Percentiles rank a stretch among this genome's conserved stretches.
Evolutionary conservation across 2,113 vertebrate genomes (phyloP).

Genomic region (Murina feae): DNA sequence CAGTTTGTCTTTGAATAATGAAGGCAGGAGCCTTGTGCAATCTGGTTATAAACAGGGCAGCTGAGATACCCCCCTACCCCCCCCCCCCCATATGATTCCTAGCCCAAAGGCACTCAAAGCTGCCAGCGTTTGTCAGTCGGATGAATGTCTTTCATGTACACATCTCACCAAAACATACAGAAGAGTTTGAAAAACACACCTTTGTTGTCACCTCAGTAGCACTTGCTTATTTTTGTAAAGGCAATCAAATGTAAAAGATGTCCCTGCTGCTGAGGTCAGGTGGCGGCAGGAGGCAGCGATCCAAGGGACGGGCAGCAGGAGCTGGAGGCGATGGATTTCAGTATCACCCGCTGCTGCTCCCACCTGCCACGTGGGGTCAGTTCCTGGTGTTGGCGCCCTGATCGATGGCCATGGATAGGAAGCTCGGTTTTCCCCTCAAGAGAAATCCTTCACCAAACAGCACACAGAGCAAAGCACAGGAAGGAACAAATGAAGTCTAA

Average conservation of each 20-base stretch:
- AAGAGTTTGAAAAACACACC: constrained; percentile 40
- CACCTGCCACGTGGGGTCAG: constrained; percentile 58
- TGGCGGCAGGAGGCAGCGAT: constrained; percentile 51
- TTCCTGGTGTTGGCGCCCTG: constrained; percentile 57
- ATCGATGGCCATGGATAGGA: constrained; percentile 39
- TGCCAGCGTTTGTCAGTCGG: constrained; percentile 50
- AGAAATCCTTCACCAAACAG: constrained; percentile 67
- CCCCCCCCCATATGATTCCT: constrained; percentile 22
- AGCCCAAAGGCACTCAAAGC: constrained; percentile 24
- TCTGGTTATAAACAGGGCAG: constrained; percentile 17
- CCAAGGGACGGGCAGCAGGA: constrained; percentile 60
- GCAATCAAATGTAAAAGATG: constrained; percentile 65
- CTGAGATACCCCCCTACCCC: too few relatives aligned
- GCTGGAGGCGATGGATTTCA: constrained; percentile 70
- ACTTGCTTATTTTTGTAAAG: constrained; percentile 28
- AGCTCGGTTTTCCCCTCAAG: constrained; percentile 67
- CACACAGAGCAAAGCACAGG: constrained; percentile 59
- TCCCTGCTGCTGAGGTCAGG: constrained; percentile 69
- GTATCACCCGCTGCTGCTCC: constrained; percentile 60
- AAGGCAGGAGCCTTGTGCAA: neutral
- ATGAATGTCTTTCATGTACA: neutral
- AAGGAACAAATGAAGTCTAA: constrained; percentile 68
- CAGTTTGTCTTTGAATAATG: constrained; percentile 57
- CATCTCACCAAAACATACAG: constrained; percentile 4
- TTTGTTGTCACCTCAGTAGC: constrained; percentile 59